Percentiles rank a stretch among this genome's conserved stretches.
Conservation (phyloP, 2,113 vertebrate species). For the Ginglymostoma cirratum region DNA sequence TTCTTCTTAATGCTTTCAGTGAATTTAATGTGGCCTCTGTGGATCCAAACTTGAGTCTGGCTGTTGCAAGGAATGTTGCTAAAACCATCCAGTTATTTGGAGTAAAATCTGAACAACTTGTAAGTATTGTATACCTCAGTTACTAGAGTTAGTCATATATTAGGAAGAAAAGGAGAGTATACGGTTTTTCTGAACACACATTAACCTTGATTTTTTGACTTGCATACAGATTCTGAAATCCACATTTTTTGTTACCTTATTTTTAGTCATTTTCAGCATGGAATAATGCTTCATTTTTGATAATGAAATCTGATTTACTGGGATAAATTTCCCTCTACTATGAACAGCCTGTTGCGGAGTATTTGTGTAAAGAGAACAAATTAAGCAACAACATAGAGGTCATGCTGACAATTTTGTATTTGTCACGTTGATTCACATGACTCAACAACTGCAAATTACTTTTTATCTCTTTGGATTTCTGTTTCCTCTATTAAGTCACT, state of each 20-base stretch:
- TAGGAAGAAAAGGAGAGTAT: background rate
- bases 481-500: background rate
- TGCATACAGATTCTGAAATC: background rate
- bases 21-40: constrained; percentile 91
- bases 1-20: constrained; percentile 53
- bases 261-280: background rate
- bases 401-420: background rate
- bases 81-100: constrained; percentile 90
- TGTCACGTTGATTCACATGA: background rate
- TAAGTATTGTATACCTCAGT: constrained; percentile 53
- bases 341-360: background rate
- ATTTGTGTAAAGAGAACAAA: background rate
- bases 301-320: background rate
- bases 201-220: background rate
- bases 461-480: background rate
- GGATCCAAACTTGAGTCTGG: constrained; percentile 74
- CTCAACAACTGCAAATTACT: background rate
- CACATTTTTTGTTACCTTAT: background rate
- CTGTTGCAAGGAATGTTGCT: constrained; percentile 86
- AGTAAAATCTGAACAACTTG: constrained; percentile 94
- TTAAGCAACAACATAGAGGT: background rate
- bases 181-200: background rate
- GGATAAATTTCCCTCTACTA: background rate
- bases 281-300: background rate
- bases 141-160: background rate